These are phyloP conservation scores for Gortyna flavago DNA, from an alignment of 2,888 invertebrate genomes.

Conservation along the genomic window DNA sequence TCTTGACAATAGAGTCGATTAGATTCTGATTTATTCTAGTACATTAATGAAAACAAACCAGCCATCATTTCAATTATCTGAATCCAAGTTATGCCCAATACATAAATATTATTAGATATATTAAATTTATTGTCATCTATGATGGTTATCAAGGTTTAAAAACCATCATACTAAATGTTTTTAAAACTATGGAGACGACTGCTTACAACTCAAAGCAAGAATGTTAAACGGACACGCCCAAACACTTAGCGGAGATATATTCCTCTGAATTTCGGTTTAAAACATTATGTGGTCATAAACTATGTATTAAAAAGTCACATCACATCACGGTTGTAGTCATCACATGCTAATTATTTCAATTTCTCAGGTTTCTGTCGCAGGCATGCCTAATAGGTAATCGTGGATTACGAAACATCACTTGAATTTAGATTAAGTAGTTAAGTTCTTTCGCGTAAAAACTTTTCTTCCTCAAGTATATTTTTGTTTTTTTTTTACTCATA, in stretches of 20 bases:
- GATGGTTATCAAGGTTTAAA: neutral
- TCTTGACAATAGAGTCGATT: slow-evolving; percentile 38
- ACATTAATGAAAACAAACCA: slow-evolving; percentile 38
- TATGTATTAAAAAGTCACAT: slow-evolving; percentile 65
- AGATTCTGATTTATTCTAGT: slow-evolving; percentile 47
- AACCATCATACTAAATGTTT: neutral
- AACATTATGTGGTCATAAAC: slow-evolving; percentile 53
- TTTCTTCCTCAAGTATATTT: slow-evolving; percentile 32
- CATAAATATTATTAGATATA: slow-evolving; percentile 22
- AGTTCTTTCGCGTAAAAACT: slow-evolving; percentile 12
- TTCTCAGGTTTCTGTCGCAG: slow-evolving; percentile 81
- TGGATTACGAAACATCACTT: slow-evolving; percentile 73
- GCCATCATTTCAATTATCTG: slow-evolving; percentile 32
- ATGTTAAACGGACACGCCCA: slow-evolving; percentile 62
- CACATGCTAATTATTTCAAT: slow-evolving; percentile 86
- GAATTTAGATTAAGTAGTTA: slow-evolving; percentile 80
- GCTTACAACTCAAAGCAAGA: slow-evolving; percentile 33
- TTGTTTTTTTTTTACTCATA: neutral
- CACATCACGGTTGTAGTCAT: slow-evolving; percentile 76
- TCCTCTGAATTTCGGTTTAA: slow-evolving; percentile 55
- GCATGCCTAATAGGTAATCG: slow-evolving; percentile 81
- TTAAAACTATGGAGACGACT: slow-evolving; percentile 8
- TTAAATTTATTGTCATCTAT: neutral
- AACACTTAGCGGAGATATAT: slow-evolving; percentile 59
- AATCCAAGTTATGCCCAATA: slow-evolving; percentile 20